phyloP scores from a whole-genome alignment of 2,888 invertebrate species.

The Cinara cedri region DNA sequence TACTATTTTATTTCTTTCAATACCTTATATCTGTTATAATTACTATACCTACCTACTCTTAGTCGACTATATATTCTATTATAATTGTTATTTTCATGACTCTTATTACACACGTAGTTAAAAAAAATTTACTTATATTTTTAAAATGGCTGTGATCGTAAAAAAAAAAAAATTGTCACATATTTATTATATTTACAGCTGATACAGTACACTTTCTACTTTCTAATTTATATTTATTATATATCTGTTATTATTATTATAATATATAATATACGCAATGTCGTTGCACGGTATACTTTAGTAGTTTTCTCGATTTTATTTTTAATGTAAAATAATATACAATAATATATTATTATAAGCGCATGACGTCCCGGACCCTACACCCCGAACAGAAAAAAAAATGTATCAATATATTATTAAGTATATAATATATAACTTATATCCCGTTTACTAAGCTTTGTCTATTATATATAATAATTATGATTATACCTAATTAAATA shows the following conservation, averaged over 20 bases:
- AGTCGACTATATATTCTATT: neutral
- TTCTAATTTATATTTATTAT: slow-evolving; percentile 16
- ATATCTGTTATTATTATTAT: slow-evolving; percentile 11
- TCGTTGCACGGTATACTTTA: slow-evolving; percentile 55
- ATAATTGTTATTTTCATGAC: slow-evolving; percentile 22
- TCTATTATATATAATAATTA: slow-evolving; percentile 16
- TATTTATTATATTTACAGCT: neutral
- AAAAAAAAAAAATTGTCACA: slow-evolving; percentile 9
- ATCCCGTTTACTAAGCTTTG: slow-evolving; percentile 32
- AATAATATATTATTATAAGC: slow-evolving; percentile 8
- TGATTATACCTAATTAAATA: neutral
- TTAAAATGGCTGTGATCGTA: slow-evolving; percentile 46
- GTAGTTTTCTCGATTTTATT: slow-evolving; percentile 18
- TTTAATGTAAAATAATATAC: slow-evolving; percentile 20
- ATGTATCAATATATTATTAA: neutral
- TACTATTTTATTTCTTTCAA: slow-evolving; percentile 22
- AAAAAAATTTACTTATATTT: neutral
- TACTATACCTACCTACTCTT: neutral
- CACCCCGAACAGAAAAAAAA: neutral
- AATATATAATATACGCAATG: slow-evolving; percentile 15
- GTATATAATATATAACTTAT: neutral
- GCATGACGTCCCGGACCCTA: slow-evolving; percentile 21
- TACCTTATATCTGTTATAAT: neutral
- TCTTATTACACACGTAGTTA: slow-evolving; percentile 47
- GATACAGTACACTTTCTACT: neutral